phyloP scores from a whole-genome alignment of 2,888 invertebrate species.

The Tricholauxania praeusta region DNA sequence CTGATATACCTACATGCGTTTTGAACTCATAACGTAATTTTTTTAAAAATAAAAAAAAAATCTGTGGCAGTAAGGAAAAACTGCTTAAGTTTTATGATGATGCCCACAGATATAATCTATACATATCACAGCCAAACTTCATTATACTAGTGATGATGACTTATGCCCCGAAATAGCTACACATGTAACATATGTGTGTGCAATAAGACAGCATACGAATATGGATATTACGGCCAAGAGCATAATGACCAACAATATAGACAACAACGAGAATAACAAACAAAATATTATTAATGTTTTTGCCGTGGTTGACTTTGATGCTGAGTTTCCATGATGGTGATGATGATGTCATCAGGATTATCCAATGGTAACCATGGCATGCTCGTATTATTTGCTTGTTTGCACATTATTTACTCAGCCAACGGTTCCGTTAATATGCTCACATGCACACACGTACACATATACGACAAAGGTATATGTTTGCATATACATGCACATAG shows the following conservation, averaged over 20 bases:
- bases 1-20: background rate
- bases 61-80: no score
- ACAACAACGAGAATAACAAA: slow-evolving; percentile 19
- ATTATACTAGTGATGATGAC: slow-evolving; percentile 10
- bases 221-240: background rate
- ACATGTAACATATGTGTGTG: background rate
- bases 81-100: no score
- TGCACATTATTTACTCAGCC: slow-evolving; percentile 39
- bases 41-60: no score
- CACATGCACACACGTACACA: slow-evolving; percentile 4
- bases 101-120: slow-evolving; percentile 13
- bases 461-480: no score
- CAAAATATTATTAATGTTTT: background rate
- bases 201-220: slow-evolving; percentile 4
- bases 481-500: no score
- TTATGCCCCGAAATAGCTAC: slow-evolving; percentile 5
- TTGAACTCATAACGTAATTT: background rate
- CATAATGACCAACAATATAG: background rate
- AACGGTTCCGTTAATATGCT: slow-evolving; percentile 5
- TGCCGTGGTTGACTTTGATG: background rate
- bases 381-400: slow-evolving; percentile 34
- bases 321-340: background rate
- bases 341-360: slow-evolving; percentile 43
- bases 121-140: background rate
- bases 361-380: slow-evolving; percentile 40